Evolutionary conservation across 2,797 vertebrate genomes (phyloP).

Genomic region (Danio choprae): DNA sequence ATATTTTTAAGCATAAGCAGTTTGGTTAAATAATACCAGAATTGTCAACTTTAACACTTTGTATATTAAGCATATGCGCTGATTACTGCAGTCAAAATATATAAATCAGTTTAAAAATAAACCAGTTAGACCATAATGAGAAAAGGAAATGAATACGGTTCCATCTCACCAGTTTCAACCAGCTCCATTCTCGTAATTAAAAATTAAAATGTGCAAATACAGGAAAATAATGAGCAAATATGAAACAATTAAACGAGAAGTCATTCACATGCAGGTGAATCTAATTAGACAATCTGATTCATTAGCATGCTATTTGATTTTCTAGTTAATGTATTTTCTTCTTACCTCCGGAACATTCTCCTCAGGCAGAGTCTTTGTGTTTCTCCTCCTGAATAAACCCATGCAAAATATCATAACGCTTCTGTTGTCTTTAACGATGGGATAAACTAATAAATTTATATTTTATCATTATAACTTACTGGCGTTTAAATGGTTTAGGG

Average conservation of each 20-base stretch:
- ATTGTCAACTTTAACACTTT: too few relatives aligned
- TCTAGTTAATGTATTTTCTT: neutral
- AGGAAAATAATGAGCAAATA: neutral
- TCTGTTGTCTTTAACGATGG: neutral
- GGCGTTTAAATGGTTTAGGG: conserved; percentile 84
- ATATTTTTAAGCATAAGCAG: too few relatives aligned
- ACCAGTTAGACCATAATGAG: neutral
- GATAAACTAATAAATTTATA: neutral
- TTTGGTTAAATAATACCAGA: too few relatives aligned
- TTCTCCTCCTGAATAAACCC: conserved; percentile 49
- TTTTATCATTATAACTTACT: conserved; percentile 66
- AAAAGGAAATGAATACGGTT: too few relatives aligned
- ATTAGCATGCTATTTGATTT: neutral
- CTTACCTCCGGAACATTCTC: conserved; percentile 30
- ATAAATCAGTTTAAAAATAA: too few relatives aligned
- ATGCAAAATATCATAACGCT: neutral
- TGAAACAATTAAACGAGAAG: too few relatives aligned
- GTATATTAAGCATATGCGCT: too few relatives aligned
- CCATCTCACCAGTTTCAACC: too few relatives aligned
- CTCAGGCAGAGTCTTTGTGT: conserved; percentile 46
- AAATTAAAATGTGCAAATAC: neutral
- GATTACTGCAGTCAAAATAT: too few relatives aligned
- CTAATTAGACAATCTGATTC: neutral
- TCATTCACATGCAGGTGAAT: too few relatives aligned
- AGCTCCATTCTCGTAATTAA: neutral